Evolutionary conservation across 2,797 vertebrate species (phyloP).

Genomic region (Catostomus latipinnis): DNA sequence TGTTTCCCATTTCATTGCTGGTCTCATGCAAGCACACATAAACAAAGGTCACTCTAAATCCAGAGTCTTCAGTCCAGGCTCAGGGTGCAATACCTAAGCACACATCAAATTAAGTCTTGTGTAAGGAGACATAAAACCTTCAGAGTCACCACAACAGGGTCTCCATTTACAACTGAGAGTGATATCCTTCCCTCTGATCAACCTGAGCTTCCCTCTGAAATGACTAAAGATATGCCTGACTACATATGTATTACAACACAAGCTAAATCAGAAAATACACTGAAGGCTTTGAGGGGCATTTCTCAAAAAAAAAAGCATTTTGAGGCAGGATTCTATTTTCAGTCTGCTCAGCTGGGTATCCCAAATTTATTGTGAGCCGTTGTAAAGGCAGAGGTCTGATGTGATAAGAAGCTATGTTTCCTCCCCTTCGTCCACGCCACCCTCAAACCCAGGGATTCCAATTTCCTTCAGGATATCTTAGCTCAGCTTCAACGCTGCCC

Average conservation of each 20-base stretch:
- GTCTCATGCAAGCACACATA: slow-evolving; percentile 66
- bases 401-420: slow-evolving; percentile 54
- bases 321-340: slow-evolving; percentile 52
- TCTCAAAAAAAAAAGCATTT: slow-evolving; percentile 34
- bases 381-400: slow-evolving; percentile 60
- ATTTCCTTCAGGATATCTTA: slow-evolving; percentile 66
- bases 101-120: slow-evolving; percentile 43
- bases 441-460: slow-evolving; percentile 58
- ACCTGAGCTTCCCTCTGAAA: slow-evolving; percentile 22
- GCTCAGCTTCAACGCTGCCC: slow-evolving; percentile 54
- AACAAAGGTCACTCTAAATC: slow-evolving; percentile 79
- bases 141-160: slow-evolving; percentile 20
- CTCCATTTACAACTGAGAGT: slow-evolving; percentile 16
- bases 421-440: slow-evolving; percentile 21
- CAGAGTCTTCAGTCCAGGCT: slow-evolving; percentile 51
- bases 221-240: slow-evolving; percentile 40
- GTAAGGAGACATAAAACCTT: slow-evolving; percentile 21
- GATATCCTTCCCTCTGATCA: slow-evolving; percentile 39
- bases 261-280: slow-evolving; percentile 43
- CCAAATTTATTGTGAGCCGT: slow-evolving; percentile 51
- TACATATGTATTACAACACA: slow-evolving; percentile 43
- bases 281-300: slow-evolving; percentile 40
- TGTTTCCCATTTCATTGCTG: slow-evolving; percentile 34
- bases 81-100: slow-evolving; percentile 9
- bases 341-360: slow-evolving; percentile 50